Percentiles rank a stretch among this genome's conserved stretches.
Conservation (phyloP, 2,797 vertebrate species). For the Petrocephalus schoutedeni region DNA sequence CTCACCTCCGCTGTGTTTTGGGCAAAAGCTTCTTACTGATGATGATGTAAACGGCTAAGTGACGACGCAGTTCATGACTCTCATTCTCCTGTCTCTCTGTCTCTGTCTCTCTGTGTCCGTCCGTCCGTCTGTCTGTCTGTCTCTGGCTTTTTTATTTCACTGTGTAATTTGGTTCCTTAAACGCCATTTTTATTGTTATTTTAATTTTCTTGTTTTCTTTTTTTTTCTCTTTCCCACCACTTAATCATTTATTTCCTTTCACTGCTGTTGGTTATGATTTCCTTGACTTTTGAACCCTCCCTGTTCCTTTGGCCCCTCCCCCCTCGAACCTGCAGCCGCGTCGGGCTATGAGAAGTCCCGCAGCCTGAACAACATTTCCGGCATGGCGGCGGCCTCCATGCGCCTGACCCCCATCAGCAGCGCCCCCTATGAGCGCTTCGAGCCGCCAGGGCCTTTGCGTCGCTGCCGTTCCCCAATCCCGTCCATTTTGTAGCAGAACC, state of each 20-base stretch:
- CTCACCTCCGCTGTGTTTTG: background rate
- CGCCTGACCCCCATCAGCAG: constrained; percentile 79
- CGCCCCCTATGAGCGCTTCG: constrained; percentile 75
- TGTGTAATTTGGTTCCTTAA: constrained; percentile 44
- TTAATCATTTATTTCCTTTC: background rate
- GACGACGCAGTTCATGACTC: constrained; percentile 66
- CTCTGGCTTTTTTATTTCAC: constrained; percentile 35
- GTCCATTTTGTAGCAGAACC: constrained; percentile 76
- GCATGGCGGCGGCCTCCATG: constrained; percentile 75
- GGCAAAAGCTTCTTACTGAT: constrained; percentile 40
- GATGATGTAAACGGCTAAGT: constrained; percentile 36
- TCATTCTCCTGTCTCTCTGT: constrained; percentile 66
- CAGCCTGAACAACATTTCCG: constrained; percentile 90
- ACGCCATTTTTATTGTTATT: constrained; percentile 44
- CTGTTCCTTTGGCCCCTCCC: background rate
- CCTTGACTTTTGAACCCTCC: background rate
- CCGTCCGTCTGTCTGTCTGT: constrained; percentile 45
- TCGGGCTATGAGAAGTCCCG: constrained; percentile 90
- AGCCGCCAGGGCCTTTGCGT: constrained; percentile 72
- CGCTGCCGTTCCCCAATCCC: constrained; percentile 80
- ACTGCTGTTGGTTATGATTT: background rate
- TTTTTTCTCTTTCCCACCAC: background rate
- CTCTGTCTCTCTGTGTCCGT: constrained; percentile 48
- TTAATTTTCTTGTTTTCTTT: constrained; percentile 19
- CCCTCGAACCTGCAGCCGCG: constrained; percentile 38